A percentile compares a stretch with the other conserved stretches of the same genome.
Conservation (phyloP, 2,797 vertebrate species). For the Urocyon cinereoargenteus region DNA sequence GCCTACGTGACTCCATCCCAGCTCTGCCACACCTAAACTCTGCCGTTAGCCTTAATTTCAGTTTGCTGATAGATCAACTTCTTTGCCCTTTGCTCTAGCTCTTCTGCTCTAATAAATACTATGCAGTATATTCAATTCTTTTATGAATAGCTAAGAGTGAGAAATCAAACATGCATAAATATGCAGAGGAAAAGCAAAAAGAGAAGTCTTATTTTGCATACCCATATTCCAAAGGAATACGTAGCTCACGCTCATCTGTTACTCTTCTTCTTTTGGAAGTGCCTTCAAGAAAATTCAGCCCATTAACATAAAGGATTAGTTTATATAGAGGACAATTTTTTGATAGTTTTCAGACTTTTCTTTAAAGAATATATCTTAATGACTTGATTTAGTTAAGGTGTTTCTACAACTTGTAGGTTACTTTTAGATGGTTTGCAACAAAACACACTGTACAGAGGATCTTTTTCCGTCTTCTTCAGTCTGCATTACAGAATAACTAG, state of each 20-base stretch:
- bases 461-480: background rate
- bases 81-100: background rate
- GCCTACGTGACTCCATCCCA: background rate
- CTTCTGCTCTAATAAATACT: slow-evolving; percentile 29
- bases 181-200: background rate
- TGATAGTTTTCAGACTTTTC: slow-evolving; percentile 48
- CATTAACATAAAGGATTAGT: slow-evolving; percentile 72
- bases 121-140: background rate
- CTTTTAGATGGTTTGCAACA: slow-evolving; percentile 52
- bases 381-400: slow-evolving; percentile 22
- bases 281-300: slow-evolving; percentile 87
- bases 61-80: background rate
- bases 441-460: background rate
- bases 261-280: slow-evolving; percentile 93
- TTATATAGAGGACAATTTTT: slow-evolving; percentile 37
- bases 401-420: slow-evolving; percentile 36
- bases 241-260: slow-evolving; percentile 93
- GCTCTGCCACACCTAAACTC: background rate
- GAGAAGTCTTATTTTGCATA: slow-evolving; percentile 83
- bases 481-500: slow-evolving; percentile 20
- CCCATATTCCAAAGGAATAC: slow-evolving; percentile 95
- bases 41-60: background rate
- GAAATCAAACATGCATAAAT: slow-evolving; percentile 3
- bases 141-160: background rate
- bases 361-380: slow-evolving; percentile 49